Evolutionary conservation across 1,140 invertebrate species (phyloP).

Genomic region (Luehdorfia chinensis): DNA sequence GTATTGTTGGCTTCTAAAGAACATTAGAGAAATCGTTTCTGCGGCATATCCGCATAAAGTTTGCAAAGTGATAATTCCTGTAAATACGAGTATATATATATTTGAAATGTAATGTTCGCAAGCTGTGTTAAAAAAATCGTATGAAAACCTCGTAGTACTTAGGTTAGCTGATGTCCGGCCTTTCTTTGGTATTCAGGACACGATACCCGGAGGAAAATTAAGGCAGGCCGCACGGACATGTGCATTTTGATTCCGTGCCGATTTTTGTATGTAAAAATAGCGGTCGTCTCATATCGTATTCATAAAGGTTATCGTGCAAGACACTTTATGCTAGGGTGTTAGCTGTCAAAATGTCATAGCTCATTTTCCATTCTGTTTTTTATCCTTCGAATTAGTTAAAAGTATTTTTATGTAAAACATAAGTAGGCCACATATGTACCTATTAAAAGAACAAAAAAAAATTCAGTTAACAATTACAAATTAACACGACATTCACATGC

Average conservation of each 20-base stretch:
- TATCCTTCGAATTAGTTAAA: too few relatives aligned
- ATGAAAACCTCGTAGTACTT: slow-evolving; percentile 43
- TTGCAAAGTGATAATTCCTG: slow-evolving; percentile 9
- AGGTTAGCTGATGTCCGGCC: slow-evolving; percentile 45
- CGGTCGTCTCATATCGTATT: slow-evolving; percentile 57
- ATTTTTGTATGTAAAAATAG: slow-evolving; percentile 61
- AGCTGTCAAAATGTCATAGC: slow-evolving; percentile 22
- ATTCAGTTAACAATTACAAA: too few relatives aligned
- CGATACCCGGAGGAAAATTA: slow-evolving; percentile 57
- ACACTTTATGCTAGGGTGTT: slow-evolving; percentile 34
- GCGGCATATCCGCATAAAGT: slow-evolving; percentile 35
- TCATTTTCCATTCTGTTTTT: slow-evolving; percentile 15
- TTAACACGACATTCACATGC: too few relatives aligned
- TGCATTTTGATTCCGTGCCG: slow-evolving; percentile 63
- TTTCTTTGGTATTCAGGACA: slow-evolving; percentile 60
- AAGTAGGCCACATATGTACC: too few relatives aligned
- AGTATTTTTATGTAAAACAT: too few relatives aligned
- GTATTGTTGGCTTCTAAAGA: slow-evolving; percentile 59
- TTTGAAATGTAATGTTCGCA: slow-evolving; percentile 31
- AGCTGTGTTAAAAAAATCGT: slow-evolving; percentile 45
- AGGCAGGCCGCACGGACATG: slow-evolving; percentile 61
- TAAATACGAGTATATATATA: slow-evolving; percentile 18
- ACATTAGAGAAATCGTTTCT: slow-evolving; percentile 46
- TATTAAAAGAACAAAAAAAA: too few relatives aligned
- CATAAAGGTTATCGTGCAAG: slow-evolving; percentile 42